Base-by-base conservation (phyloP, 2,888 invertebrate species). In the Parasteatoda lunata region DNA sequence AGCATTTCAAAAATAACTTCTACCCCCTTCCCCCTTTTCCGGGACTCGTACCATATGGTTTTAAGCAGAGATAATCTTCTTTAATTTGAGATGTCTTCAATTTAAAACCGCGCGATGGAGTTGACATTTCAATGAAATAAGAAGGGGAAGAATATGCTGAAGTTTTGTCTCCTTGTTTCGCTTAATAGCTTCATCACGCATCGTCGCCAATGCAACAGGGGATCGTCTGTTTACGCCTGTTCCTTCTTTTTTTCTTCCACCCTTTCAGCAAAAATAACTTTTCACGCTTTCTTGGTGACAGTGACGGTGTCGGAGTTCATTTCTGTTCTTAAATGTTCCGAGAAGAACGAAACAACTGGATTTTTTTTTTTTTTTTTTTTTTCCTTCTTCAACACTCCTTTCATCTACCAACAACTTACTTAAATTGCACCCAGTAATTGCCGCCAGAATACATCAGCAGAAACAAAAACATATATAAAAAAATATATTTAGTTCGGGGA, bases 171-270 rank as follows among this genome's bases (percentile, higher is more conserved):
- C 54, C 51, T 66, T 48, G 73, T 51, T 49, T 30, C 8, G 51
- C 77, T 87, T 82, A 87, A 82, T 82, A 87, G 82, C 87, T 77
- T 48, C 82, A 87, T 77, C 87, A 87, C 82, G 87, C 77, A 64
- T 82, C 87, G 82, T 82, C 81, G 81, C 87, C 82, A 82, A 47
- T 72, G 76, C 87, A 78, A 72, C 71, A 78, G 69, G 65, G 77
- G 59, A 52, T 52, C 52, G 71, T 69, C 59, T 81, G 86, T 86
- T 66, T 68, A 47, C 51, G 72, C 51, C 75, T 52, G 71, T 77
- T 81, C 77, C 76, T 76, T 76, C 77, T 77, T 78, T 54, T 54
- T 59, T 11, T 59, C 0, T 11, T 7, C 13, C n/a, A 13, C 3
- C 59, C 4, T n/a, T 59, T 68, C 11, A 8, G 82, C 81, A 87